Evolutionary conservation across 2,888 invertebrate genomes (phyloP), one percentile per base, ranked within the genome.

Genomic region (Agrochola litura): DNA sequence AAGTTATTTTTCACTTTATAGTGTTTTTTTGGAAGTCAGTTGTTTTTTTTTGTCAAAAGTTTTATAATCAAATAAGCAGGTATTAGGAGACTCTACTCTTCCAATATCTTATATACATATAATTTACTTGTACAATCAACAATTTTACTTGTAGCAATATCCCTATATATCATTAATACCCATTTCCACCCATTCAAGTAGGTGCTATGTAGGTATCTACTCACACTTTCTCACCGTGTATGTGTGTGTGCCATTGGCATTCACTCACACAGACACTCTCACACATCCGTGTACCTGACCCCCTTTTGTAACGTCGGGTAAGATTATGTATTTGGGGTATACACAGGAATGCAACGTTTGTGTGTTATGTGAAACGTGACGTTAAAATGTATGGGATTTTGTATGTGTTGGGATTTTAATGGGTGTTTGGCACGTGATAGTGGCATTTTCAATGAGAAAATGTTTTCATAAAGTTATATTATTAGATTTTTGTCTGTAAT

Each of bases 241-340:
- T 70, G 90, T 88, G 88, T 90, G 89, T 68, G 89, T 90, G 88
- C 73, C 88, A 88, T 88, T 89, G 88, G 86, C 89, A 89, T 88
- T 89, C 88, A 86, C 86, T 74, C 82, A 81, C 76, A 76, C 80
- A 77, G 1, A 52, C 52, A 22, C 52, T 49, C 68, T n/a, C 73
- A 83, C 54, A 80, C 81, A 86, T 86, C 87, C 84, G 84, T 83
- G 79, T 83, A 77, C 66, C 73, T 84, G 89, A 81, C 88, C 91
- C 79, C 86, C 83, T 90, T 92, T 88, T 83, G 86, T 82, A 82
- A 81, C 78, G 84, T 84, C 74, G 61, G 22, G 89, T 87, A 88
- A 91, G 90, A 92, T 91, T 91, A 94, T 94, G 94, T 93, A 94
- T 94, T 90, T 92, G 86, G 93, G 91, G 87, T 92, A 88, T 58